These are phyloP conservation scores for Drosophila elegans DNA, from an alignment of 1,140 invertebrate species.

Conservation along the genomic window DNA sequence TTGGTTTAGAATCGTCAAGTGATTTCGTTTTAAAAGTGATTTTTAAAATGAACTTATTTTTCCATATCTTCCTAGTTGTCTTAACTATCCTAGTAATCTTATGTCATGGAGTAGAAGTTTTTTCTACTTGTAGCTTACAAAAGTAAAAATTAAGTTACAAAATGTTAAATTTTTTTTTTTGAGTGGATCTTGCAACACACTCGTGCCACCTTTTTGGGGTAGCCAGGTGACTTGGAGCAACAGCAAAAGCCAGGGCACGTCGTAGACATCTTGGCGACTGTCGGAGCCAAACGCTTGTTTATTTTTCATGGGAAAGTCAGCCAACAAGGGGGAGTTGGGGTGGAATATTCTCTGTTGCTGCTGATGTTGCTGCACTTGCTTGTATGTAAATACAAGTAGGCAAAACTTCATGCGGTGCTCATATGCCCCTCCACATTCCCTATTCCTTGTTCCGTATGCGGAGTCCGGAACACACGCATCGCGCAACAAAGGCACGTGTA, in stretches of 20 bases:
- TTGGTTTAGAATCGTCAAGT: no score
- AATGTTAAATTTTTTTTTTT: background rate
- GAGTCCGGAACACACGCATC: slow-evolving; percentile 72
- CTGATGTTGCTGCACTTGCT: slow-evolving; percentile 54
- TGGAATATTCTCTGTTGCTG: slow-evolving; percentile 36
- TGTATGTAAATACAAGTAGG: slow-evolving; percentile 79
- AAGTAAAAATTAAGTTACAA: no score
- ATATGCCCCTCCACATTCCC: slow-evolving; percentile 2
- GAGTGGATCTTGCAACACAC: slow-evolving; percentile 23
- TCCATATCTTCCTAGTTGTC: no score
- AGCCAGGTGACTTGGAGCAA: slow-evolving; percentile 55
- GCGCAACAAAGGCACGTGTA: slow-evolving; percentile 81
- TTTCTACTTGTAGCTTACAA: no score
- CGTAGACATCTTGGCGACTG: slow-evolving; percentile 80
- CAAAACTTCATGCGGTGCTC: slow-evolving; percentile 78
- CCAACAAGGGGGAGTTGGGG: slow-evolving; percentile 3
- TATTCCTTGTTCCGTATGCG: slow-evolving; percentile 11
- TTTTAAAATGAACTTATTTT: no score
- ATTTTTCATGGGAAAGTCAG: slow-evolving; percentile 80
- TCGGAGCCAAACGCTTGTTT: slow-evolving; percentile 70
- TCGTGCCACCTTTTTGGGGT: slow-evolving; percentile 14
- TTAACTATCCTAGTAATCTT: no score
- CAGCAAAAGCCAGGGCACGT: slow-evolving; percentile 48
- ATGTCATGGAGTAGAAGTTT: no score
- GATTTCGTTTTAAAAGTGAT: no score